Conservation (phyloP, 2,888 invertebrate genomes). For the Plagodis dolabraria region DNA sequence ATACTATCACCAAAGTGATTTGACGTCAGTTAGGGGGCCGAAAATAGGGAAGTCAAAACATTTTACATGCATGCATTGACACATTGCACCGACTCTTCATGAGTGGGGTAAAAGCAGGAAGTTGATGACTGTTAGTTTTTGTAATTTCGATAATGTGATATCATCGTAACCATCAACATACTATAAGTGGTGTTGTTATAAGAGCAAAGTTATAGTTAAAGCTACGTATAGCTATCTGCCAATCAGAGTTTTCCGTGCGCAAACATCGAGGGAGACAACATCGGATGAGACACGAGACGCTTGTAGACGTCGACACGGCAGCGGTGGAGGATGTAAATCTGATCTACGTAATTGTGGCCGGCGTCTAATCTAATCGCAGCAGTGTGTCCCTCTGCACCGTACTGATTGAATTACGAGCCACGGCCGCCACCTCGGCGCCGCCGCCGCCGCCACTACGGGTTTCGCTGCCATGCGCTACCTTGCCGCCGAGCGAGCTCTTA, state of each 20-base stretch:
- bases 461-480: constrained; percentile 19
- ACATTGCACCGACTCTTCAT: no score
- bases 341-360: constrained; percentile 82
- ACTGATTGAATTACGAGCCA: constrained; percentile 76
- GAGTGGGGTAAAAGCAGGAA: no score
- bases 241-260: constrained; percentile 7
- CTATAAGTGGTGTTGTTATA: no score
- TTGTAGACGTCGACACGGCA: constrained; percentile 20
- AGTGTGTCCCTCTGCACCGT: constrained; percentile 75
- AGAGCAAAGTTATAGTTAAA: background rate
- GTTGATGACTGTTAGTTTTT: no score
- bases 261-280: constrained; percentile 22
- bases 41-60: no score
- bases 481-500: constrained; percentile 7
- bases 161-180: no score
- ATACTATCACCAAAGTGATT: no score
- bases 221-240: background rate
- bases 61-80: no score
- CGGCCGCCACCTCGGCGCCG: constrained; percentile 35
- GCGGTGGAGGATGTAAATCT: constrained; percentile 71
- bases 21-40: no score
- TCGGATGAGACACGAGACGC: constrained; percentile 9
- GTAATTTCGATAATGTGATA: no score
- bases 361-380: constrained; percentile 79
- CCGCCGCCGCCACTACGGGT: constrained; percentile 1